Conservation (phyloP, 2,888 invertebrate species). For the Eucera pruinosa region DNA sequence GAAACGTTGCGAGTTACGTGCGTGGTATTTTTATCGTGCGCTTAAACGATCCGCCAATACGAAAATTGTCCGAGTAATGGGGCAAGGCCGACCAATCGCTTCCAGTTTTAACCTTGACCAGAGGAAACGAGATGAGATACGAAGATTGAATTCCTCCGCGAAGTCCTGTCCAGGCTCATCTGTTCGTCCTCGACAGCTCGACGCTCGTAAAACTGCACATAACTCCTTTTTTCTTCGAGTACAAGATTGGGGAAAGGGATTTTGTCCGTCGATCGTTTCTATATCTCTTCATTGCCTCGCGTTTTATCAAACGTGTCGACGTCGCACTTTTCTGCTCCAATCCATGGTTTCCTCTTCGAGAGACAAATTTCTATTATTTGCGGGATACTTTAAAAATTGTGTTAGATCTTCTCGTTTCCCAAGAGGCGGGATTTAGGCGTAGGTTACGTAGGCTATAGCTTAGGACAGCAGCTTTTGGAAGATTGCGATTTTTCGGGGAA, state of each 20-base stretch:
- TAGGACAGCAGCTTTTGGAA: too few species aligned
- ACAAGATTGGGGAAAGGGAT: slow-evolving; percentile 1
- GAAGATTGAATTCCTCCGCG: slow-evolving; percentile 44
- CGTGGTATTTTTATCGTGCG: slow-evolving; percentile 22
- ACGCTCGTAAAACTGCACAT: slow-evolving; percentile 8
- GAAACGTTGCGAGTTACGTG: neutral
- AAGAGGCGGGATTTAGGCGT: too few species aligned
- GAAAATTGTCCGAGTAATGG: slow-evolving; percentile 21
- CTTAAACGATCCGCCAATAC: slow-evolving; percentile 19
- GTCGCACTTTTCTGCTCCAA: neutral
- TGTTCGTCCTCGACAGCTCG: slow-evolving; percentile 7
- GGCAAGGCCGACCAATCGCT: slow-evolving; percentile 31
- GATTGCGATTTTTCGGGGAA: too few species aligned
- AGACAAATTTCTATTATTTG: too few species aligned
- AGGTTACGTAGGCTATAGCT: too few species aligned
- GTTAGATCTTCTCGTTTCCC: too few species aligned
- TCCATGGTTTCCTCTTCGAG: too few species aligned
- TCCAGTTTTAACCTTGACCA: slow-evolving; percentile 34
- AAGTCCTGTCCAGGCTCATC: too few species aligned
- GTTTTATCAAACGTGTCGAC: neutral
- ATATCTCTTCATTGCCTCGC: neutral
- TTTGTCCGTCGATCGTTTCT: neutral
- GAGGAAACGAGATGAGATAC: slow-evolving; percentile 22
- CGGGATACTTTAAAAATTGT: too few species aligned
- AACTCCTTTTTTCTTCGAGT: neutral